phyloP scores from a whole-genome alignment of 2,113 vertebrate species.

The Myotis davidii region DNA sequence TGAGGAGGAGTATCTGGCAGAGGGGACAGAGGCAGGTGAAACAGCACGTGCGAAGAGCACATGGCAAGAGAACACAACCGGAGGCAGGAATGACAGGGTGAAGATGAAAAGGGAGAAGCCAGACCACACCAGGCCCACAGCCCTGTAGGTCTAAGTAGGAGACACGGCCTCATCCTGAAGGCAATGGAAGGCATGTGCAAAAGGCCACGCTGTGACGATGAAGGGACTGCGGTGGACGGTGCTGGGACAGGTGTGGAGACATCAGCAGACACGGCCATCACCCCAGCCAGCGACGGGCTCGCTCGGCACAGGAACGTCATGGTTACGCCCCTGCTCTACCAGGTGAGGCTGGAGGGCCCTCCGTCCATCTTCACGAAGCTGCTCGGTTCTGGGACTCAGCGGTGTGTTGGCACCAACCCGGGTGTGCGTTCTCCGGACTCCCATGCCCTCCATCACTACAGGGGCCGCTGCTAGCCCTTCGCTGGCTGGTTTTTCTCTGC shows the following conservation, averaged over 20 bases:
- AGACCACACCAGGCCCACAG: neutral
- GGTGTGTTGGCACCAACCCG: neutral
- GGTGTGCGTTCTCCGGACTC: neutral
- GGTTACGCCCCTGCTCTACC: too few relatives aligned
- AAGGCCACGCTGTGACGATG: neutral
- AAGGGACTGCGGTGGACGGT: neutral
- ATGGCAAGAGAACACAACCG: rapidly evolving
- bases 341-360: neutral
- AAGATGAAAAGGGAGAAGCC: neutral
- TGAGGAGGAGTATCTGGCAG: neutral
- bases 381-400: neutral
- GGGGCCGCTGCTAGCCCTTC: too few relatives aligned
- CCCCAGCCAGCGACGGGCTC: too few relatives aligned
- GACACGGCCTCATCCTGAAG: neutral
- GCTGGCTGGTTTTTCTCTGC: neutral
- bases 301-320: too few relatives aligned
- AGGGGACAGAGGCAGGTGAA: neutral
- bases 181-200: neutral
- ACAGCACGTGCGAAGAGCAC: neutral
- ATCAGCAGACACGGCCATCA: too few relatives aligned
- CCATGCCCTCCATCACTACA: neutral
- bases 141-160: neutral
- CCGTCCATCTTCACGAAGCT: neutral
- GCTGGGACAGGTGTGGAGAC: neutral
- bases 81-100: neutral